Percentiles rank a stretch among this genome's conserved stretches.
Conservation (phyloP, 2,797 vertebrate species). For the Clarias fuscus region DNA sequence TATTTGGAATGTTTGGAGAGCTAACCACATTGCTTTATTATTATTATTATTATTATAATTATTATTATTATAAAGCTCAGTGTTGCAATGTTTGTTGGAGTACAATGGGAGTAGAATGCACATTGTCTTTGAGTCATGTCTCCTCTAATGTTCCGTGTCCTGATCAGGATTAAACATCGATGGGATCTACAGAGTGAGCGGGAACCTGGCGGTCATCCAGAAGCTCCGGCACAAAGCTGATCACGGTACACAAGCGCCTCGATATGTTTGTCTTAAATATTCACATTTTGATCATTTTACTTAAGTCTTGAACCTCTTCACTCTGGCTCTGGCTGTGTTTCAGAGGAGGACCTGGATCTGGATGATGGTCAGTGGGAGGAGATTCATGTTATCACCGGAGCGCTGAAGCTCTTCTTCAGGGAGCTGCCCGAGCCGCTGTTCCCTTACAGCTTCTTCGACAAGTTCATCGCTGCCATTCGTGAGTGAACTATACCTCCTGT, state of each 20-base stretch:
- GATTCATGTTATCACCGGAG: constrained; percentile 90
- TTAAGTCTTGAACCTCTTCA: neutral
- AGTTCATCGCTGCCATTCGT: constrained; percentile 91
- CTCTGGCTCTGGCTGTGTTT: neutral
- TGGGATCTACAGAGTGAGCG: constrained; percentile 92
- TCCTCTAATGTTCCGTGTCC: neutral
- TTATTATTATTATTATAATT: neutral
- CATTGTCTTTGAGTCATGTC: neutral
- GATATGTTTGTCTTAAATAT: neutral
- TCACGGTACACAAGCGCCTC: constrained; percentile 74
- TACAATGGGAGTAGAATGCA: neutral
- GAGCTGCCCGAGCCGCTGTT: constrained; percentile 89
- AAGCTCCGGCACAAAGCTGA: constrained; percentile 88
- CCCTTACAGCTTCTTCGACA: constrained; percentile 84
- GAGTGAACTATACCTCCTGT: constrained; percentile 59
- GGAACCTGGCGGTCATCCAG: constrained; percentile 92
- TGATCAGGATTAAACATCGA: constrained; percentile 83
- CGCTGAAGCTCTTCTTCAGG: constrained; percentile 90
- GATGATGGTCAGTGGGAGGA: constrained; percentile 92
- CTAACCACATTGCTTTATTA: neutral
- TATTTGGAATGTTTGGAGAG: neutral
- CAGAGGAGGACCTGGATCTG: constrained; percentile 86
- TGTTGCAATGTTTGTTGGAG: neutral
- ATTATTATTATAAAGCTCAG: neutral
- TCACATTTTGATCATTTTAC: neutral